Percentiles rank a stretch among this genome's conserved stretches.
phyloP scores from a whole-genome alignment of 1,140 invertebrate genomes.

The Ditylenchus dipsaci region DNA sequence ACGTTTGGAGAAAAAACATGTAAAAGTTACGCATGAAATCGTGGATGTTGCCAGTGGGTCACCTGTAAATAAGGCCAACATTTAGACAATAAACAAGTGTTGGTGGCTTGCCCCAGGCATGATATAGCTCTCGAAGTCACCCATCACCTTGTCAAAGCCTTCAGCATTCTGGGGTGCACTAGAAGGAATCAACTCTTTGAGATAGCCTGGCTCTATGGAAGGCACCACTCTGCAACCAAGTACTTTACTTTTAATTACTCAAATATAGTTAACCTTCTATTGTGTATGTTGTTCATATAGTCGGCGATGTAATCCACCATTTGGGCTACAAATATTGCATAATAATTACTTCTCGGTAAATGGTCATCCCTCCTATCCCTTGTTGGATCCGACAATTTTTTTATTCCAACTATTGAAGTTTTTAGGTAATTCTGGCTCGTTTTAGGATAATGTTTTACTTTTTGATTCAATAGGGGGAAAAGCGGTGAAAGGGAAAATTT shows the following conservation, averaged over 20 bases:
- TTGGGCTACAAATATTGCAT: slow-evolving; percentile 65
- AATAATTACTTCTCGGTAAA: too few relatives aligned
- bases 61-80: slow-evolving; percentile 64
- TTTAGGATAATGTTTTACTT: too few relatives aligned
- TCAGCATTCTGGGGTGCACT: slow-evolving; percentile 81
- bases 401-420: too few relatives aligned
- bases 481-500: too few relatives aligned
- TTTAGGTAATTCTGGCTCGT: too few relatives aligned
- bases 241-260: background rate
- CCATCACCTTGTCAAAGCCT: slow-evolving; percentile 84
- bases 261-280: slow-evolving; percentile 62
- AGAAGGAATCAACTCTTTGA: slow-evolving; percentile 72
- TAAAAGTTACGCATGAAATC: slow-evolving; percentile 79
- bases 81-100: background rate
- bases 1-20: too few relatives aligned
- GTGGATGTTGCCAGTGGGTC: slow-evolving; percentile 97
- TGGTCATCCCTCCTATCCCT: too few relatives aligned
- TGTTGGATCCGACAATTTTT: too few relatives aligned
- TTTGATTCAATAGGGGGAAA: too few relatives aligned
- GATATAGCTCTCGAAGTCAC: slow-evolving; percentile 87
- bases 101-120: slow-evolving; percentile 78
- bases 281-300: slow-evolving; percentile 79
- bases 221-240: slow-evolving; percentile 69
- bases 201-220: slow-evolving; percentile 78
- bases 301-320: slow-evolving; percentile 97